Evolutionary conservation across 2,797 vertebrate genomes (phyloP).

Genomic region (Leucoraja ocellata): DNA sequence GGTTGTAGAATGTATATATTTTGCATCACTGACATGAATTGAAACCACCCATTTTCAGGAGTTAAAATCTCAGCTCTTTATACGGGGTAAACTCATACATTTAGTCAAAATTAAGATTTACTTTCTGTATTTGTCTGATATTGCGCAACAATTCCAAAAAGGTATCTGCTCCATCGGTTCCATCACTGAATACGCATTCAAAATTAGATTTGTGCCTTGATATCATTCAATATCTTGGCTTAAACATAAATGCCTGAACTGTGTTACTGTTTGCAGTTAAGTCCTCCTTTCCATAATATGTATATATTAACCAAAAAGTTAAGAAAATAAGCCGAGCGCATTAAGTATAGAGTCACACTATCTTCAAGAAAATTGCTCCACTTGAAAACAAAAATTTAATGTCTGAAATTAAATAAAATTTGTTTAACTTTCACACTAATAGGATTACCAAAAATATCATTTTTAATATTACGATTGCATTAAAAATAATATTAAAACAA

Average conservation of each 20-base stretch:
- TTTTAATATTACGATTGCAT: not conserved
- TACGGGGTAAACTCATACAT: not conserved
- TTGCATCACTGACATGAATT: no score
- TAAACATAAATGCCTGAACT: not conserved
- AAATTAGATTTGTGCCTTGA: not conserved
- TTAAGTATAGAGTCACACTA: not conserved
- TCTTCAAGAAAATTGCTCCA: not conserved
- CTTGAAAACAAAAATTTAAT: not conserved
- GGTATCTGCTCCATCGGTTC: no score
- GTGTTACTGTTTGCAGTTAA: conserved; percentile 1
- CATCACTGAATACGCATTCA: conserved; percentile 1
- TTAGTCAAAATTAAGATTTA: not conserved
- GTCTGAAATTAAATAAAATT: not conserved
- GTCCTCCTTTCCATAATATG: not conserved
- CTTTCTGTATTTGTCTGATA: not conserved
- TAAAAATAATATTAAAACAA: no score
- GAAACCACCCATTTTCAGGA: no score
- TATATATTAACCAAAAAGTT: not conserved
- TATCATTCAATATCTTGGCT: not conserved
- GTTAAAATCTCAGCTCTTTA: no score
- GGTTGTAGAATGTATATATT: no score
- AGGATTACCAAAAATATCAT: not conserved
- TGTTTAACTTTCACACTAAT: not conserved
- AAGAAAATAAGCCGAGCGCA: not conserved
- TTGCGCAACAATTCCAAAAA: not conserved